These are phyloP conservation scores for Leptarthrus brevirostris DNA, from an alignment of 2,888 invertebrate genomes.

Conservation along the genomic window DNA sequence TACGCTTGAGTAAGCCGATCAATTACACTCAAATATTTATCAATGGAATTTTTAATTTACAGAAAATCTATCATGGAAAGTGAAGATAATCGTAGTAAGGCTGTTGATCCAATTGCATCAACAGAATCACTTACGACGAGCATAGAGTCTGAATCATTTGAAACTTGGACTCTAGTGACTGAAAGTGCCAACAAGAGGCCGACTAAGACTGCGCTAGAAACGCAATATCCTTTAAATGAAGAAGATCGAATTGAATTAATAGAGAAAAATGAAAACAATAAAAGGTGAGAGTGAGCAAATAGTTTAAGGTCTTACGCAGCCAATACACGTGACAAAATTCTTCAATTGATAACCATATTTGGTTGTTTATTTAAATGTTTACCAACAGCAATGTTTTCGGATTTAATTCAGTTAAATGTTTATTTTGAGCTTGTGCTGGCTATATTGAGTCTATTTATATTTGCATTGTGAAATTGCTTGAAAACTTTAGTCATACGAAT, in stretches of 20 bases:
- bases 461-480: no score
- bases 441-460: no score
- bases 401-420: neutral
- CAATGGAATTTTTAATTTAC: no score
- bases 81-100: slow-evolving; percentile 1
- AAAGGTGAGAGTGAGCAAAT: slow-evolving; percentile 9
- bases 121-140: slow-evolving; percentile 55
- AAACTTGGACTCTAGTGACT: slow-evolving; percentile 63
- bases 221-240: neutral
- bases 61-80: slow-evolving; percentile 14
- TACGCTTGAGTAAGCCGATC: no score
- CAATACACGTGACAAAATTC: neutral
- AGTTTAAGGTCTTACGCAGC: no score
- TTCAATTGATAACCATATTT: neutral
- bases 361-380: neutral
- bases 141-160: slow-evolving; percentile 60
- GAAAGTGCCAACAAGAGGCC: slow-evolving; percentile 52
- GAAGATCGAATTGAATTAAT: neutral
- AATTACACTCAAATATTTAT: neutral
- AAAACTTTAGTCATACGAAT: no score
- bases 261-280: slow-evolving; percentile 6
- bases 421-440: no score
- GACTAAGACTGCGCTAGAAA: neutral
- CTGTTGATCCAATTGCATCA: neutral
- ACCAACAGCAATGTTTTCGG: neutral